Percentiles rank a stretch among this genome's conserved stretches.
These are phyloP conservation scores for Acanthochromis polyacanthus DNA, from an alignment of 2,113 vertebrate species.

Conservation along the genomic window DNA sequence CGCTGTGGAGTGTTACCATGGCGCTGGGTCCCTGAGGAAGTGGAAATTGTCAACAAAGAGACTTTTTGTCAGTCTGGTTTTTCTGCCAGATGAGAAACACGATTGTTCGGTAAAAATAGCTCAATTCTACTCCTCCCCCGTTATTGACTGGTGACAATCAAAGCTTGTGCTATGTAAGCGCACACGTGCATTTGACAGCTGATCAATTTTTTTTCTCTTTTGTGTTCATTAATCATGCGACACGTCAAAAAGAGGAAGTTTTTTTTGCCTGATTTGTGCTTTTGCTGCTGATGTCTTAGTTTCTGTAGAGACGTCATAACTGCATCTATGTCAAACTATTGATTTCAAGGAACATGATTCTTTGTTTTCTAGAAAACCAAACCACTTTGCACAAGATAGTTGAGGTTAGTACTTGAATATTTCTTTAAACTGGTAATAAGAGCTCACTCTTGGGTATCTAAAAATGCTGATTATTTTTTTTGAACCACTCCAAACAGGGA, in stretches of 20 bases:
- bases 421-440: neutral
- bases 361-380: neutral
- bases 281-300: too few relatives aligned
- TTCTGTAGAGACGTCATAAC: too few relatives aligned
- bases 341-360: neutral
- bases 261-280: neutral
- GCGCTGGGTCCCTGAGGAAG: slow-evolving; percentile 56
- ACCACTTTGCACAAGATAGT: neutral
- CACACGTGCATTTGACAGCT: neutral
- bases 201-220: neutral
- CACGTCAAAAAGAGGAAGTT: slow-evolving; percentile 3
- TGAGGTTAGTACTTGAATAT: neutral
- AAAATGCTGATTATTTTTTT: too few relatives aligned
- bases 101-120: slow-evolving; percentile 62
- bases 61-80: slow-evolving; percentile 58
- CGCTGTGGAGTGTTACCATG: slow-evolving; percentile 60
- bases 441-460: neutral
- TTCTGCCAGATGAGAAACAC: slow-evolving; percentile 46
- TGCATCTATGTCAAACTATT: too few relatives aligned
- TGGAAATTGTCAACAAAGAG: slow-evolving; percentile 75
- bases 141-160: slow-evolving; percentile 10
- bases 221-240: neutral
- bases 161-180: neutral
- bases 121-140: neutral
- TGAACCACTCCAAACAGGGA: neutral